phyloP scores from a whole-genome alignment of 2,888 invertebrate species.

The Apamea crenata region DNA sequence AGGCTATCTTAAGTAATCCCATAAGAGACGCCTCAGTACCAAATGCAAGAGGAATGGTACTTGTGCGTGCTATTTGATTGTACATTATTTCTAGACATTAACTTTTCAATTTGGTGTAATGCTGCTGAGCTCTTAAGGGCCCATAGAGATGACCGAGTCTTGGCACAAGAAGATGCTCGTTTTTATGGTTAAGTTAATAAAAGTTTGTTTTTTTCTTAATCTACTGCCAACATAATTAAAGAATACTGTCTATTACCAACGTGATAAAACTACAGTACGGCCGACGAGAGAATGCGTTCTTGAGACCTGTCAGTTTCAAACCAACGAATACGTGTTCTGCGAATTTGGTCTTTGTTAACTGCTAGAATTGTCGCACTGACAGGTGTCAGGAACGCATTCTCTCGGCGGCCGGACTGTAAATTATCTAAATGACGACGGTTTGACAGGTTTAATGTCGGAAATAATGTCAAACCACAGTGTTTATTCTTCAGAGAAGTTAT shows the following conservation, averaged over 20 bases:
- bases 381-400: neutral
- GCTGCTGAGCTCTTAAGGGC: conserved; percentile 8
- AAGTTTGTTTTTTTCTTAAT: neutral
- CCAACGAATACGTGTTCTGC: neutral
- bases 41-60: conserved; percentile 37
- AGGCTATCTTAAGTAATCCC: conserved; percentile 13
- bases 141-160: conserved; percentile 3
- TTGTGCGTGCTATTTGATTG: conserved; percentile 47
- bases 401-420: neutral
- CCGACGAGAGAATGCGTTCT: neutral
- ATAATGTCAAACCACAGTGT: neutral
- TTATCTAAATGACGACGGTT: neutral
- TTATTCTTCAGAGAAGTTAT: neutral
- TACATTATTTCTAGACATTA: conserved; percentile 56
- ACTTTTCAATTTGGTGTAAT: conserved; percentile 54
- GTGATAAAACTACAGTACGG: neutral
- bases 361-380: neutral
- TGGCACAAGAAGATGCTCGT: neutral
- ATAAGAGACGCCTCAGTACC: conserved; percentile 2
- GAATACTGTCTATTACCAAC: neutral
- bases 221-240: neutral
- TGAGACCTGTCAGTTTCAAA: neutral
- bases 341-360: neutral
- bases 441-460: neutral
- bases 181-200: neutral